A percentile compares a stretch with the other conserved stretches of the same genome.
Conservation (phyloP, 2,888 invertebrate genomes). For the Euspilapteryx auroguttella region DNA sequence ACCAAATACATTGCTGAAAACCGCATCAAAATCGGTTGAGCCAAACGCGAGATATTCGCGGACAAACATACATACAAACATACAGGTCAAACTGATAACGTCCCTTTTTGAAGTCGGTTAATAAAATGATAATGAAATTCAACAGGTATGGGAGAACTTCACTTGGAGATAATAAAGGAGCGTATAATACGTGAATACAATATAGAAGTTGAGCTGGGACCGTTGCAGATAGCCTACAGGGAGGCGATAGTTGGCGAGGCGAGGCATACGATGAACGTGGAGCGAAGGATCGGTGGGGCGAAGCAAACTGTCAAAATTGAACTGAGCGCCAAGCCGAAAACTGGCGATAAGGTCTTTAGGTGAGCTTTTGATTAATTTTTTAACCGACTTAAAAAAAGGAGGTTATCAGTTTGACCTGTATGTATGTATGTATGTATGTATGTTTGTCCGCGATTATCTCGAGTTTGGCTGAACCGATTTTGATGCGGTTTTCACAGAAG, state of each 20-base stretch:
- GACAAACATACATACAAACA: too few relatives aligned
- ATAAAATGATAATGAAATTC: too few relatives aligned
- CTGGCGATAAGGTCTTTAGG: constrained; percentile 49
- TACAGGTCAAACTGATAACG: too few relatives aligned
- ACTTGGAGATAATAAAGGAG: constrained; percentile 91
- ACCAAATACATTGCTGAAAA: too few relatives aligned
- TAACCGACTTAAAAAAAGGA: too few relatives aligned
- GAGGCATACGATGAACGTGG: constrained; percentile 48
- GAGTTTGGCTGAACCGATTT: too few relatives aligned
- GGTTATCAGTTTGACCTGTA: too few relatives aligned
- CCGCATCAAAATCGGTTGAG: too few relatives aligned
- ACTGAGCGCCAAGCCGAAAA: constrained; percentile 57
- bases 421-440: constrained; percentile 1
- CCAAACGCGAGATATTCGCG: too few relatives aligned
- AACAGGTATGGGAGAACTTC: constrained; percentile 98
- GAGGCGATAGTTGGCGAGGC: constrained; percentile 65
- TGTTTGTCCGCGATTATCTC: too few relatives aligned
- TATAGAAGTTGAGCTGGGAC: constrained; percentile 88
- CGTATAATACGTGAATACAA: constrained; percentile 86
- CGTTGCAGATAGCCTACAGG: constrained; percentile 89
- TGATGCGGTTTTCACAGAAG: too few relatives aligned
- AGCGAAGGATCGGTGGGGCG: constrained; percentile 65
- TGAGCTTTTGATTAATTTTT: constrained; percentile 13
- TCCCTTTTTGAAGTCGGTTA: too few relatives aligned
- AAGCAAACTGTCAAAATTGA: constrained; percentile 65